Base-by-base conservation (phyloP, 2,888 invertebrate species). In the Drosophila ustulata region DNA sequence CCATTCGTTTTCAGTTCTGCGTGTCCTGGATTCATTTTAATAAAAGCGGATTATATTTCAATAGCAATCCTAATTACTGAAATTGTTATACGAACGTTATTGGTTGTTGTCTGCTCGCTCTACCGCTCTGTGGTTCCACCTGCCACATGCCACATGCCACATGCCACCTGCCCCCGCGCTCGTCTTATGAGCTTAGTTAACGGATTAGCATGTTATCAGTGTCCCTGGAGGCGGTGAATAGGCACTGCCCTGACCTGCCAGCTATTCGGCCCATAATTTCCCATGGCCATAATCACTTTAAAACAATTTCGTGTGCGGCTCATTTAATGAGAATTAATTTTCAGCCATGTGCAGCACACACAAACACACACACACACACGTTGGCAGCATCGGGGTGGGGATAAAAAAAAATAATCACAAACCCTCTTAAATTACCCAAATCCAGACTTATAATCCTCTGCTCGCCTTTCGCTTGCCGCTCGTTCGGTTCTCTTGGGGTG, bases 261-360 rank as follows among this genome's bases (percentile, higher is more conserved):
- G 46, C 18, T 37, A 18, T 79, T 79, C 59, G 57, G 56, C 67
- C 53, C 71, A 82, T 80, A 73, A 80, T 80, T 76, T 82, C 62
- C 71, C 63, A 66, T 67, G 61, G 62, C 69, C 71, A 74, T 82
- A 80, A 80, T 82, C 80, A 82, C 83, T 80, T 80, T 82, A 80
- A 80, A 80, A 80, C 83, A 80, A 82, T 80, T 80, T 80, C 47
- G 80, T 74, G 67, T 77, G 74, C 68, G 78, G 71, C 73, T 66
- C 77, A 74, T 80, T 80, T 80, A 80, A 82, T 80, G 74, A 70
- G 82, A 82, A 80, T 80, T 80, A 76, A 80, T 82, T 76, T 80
- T 62, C 74, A 77, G 74, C 71, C 71, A 76, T 76, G 68, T 71
- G 67, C 53, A 55, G 9, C 34, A 18, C 45, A 11, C 41, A 23